Conservation (phyloP, 2,113 vertebrate species). For the Myotis lucifugus region DNA sequence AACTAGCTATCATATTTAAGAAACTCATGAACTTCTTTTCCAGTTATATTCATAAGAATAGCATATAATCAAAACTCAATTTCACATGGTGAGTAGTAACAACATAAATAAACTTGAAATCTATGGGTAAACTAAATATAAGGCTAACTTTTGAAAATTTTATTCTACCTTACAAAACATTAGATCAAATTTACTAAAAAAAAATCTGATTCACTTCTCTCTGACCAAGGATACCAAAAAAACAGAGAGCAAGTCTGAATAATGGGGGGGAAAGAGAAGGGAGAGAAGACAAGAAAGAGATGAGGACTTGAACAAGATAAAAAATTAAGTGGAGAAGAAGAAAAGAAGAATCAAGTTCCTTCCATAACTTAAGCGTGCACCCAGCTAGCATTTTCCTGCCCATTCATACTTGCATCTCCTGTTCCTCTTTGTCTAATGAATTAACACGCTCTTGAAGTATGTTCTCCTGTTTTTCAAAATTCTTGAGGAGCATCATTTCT, state of each 20-base stretch:
- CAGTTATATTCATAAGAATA: not conserved
- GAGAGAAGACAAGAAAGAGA: not conserved
- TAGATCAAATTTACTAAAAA: not conserved
- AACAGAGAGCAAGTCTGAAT: not conserved
- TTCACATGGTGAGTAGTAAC: not conserved
- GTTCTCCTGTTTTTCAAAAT: conserved; percentile 90
- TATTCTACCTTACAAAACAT: not conserved
- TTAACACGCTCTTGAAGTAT: conserved; percentile 87
- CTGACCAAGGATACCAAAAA: not conserved
- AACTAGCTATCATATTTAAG: not conserved
- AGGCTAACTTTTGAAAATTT: conserved; percentile 30
- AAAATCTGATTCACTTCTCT: not conserved
- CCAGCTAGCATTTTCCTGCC: not conserved
- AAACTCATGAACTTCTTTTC: not conserved
- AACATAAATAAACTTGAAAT: conserved; percentile 13
- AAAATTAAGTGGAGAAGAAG: not conserved
- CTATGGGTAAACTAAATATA: not conserved
- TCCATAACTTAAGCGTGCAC: not conserved
- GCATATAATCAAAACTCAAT: conserved; percentile 15
- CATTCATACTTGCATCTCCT: conserved; percentile 80
- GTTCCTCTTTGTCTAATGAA: conserved; percentile 81
- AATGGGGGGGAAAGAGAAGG: not conserved
- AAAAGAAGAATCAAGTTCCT: not conserved
- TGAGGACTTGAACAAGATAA: not conserved
- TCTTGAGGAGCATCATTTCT: conserved; percentile 92